Evolutionary conservation across 2,797 vertebrate genomes (phyloP).

Genomic region (Cossypha heuglini): DNA sequence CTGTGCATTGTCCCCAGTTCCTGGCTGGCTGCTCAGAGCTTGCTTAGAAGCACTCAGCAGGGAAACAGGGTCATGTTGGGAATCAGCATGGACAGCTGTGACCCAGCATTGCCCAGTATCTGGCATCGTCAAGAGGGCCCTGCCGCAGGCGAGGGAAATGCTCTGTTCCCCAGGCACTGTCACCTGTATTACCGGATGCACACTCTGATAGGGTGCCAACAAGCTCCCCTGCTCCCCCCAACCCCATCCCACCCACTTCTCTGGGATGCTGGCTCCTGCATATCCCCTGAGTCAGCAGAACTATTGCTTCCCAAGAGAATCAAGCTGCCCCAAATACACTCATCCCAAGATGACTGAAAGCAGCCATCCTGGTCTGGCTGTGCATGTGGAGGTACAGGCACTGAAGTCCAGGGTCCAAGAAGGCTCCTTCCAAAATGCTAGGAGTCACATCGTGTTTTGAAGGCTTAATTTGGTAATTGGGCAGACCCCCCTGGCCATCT

Average conservation of each 20-base stretch:
- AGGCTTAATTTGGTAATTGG: slow-evolving; percentile 58
- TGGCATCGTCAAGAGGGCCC: neutral
- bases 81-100: neutral
- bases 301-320: neutral
- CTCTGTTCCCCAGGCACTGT: neutral
- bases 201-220: neutral
- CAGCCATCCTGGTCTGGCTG: rapidly evolving
- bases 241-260: neutral
- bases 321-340: neutral
- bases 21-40: neutral
- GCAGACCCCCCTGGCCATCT: slow-evolving; percentile 30
- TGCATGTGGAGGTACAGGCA: rapidly evolving
- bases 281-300: neutral
- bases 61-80: slow-evolving; percentile 15
- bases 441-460: slow-evolving; percentile 4
- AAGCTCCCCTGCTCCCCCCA: neutral
- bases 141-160: rapidly evolving
- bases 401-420: neutral
- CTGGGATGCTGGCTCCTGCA: neutral
- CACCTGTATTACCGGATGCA: neutral
- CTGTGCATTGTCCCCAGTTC: neutral
- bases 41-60: neutral
- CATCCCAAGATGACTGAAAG: neutral
- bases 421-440: neutral
- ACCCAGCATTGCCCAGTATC: neutral